A percentile compares a stretch with the other conserved stretches of the same genome.
phyloP scores from a whole-genome alignment of 1,140 invertebrate genomes.

The Planococcus citri region DNA sequence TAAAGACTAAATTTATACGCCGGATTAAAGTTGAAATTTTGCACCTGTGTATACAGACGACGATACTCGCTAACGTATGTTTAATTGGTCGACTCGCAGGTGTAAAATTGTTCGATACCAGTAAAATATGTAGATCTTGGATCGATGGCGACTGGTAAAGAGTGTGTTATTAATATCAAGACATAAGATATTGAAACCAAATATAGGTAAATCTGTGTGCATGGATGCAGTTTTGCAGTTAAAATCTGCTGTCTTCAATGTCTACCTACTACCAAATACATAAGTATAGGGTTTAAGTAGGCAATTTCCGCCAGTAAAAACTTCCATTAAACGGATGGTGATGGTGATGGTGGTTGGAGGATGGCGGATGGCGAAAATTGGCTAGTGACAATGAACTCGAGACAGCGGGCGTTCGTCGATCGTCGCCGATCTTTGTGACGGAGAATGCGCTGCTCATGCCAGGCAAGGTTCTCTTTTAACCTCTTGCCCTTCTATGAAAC shows the following conservation, averaged over 20 bases:
- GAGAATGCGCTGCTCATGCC: not conserved
- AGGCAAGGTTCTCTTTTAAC: not conserved
- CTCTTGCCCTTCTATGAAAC: not conserved
- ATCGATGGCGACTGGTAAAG: no score
- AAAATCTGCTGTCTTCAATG: no score
- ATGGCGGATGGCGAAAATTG: not conserved
- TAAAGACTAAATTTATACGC: no score
- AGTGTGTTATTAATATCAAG: no score
- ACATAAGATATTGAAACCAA: no score
- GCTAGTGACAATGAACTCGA: constrained; percentile 6
- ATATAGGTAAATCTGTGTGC: no score
- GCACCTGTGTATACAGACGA: not conserved
- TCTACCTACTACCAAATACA: no score
- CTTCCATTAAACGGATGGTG: not conserved
- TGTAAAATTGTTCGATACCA: not conserved
- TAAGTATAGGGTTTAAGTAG: not conserved
- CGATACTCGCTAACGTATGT: no score
- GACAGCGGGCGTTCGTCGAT: not conserved
- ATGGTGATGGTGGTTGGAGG: no score
- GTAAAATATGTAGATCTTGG: no score
- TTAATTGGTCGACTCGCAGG: not conserved
- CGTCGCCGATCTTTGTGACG: not conserved
- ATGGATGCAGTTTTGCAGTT: no score
- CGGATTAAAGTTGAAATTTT: not conserved
- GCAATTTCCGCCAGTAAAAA: not conserved